A percentile compares a stretch with the other conserved stretches of the same genome.
phyloP scores from a whole-genome alignment of 1,140 invertebrate genomes.

The Ceratosolen fusciceps region DNA sequence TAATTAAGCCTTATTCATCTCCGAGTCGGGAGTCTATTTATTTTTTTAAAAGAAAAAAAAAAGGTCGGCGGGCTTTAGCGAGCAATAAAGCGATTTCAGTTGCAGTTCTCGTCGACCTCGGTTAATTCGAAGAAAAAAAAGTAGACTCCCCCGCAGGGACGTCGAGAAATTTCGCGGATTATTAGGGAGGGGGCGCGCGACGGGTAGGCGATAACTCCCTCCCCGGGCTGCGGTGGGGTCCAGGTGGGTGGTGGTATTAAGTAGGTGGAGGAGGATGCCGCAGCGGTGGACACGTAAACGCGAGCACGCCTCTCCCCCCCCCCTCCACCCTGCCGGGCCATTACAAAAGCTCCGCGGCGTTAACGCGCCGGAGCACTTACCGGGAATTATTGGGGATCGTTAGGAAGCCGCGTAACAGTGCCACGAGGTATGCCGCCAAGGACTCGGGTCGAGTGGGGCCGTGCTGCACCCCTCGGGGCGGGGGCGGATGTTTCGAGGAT shows the following conservation, averaged over 20 bases:
- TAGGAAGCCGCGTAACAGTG: constrained; percentile 54
- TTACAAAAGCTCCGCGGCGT: constrained; percentile 47
- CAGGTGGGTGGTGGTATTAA: too few relatives aligned
- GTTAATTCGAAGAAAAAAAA: too few relatives aligned
- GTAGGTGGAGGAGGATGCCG: too few relatives aligned
- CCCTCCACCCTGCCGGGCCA: not conserved
- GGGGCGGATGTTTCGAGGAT: not conserved
- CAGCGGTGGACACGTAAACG: too few relatives aligned
- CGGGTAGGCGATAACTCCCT: too few relatives aligned
- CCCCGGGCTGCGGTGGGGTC: too few relatives aligned
- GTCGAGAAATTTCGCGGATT: not conserved
- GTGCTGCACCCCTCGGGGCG: not conserved
- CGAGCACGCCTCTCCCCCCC: not conserved
- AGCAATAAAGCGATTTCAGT: not conserved
- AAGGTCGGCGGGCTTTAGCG: not conserved
- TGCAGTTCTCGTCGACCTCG: too few relatives aligned
- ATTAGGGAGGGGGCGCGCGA: constrained; percentile 5
- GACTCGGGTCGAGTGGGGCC: too few relatives aligned
- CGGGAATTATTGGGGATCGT: constrained; percentile 67
- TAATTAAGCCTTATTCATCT: not conserved
- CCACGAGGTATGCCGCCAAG: constrained; percentile 38
- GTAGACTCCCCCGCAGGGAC: too few relatives aligned
- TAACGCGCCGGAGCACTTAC: constrained; percentile 67
- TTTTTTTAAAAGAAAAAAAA: not conserved
- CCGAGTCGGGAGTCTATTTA: too few relatives aligned